These are phyloP conservation scores for Rhizomys pruinosus DNA, from an alignment of 2,113 vertebrate species.

Conservation along the genomic window DNA sequence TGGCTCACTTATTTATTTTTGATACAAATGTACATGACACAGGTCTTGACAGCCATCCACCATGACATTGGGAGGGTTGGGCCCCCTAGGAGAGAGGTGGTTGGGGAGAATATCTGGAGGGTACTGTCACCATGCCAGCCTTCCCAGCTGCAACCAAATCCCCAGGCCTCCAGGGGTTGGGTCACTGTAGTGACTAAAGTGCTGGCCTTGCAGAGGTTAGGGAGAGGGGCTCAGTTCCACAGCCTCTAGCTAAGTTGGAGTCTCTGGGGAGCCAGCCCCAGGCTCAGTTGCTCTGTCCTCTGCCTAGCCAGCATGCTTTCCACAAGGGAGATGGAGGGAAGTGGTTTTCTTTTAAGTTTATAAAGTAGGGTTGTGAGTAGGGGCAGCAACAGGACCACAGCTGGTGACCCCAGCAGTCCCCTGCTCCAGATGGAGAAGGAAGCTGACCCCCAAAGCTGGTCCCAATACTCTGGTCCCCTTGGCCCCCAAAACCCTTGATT, in stretches of 20 bases:
- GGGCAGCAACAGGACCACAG: constrained; percentile 48
- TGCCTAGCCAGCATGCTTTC: constrained; percentile 60
- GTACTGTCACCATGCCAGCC: constrained; percentile 24
- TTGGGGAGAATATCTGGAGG: constrained; percentile 43
- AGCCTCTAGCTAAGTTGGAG: constrained; percentile 61
- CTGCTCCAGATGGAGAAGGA: constrained; percentile 38
- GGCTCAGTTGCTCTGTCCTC: constrained; percentile 70
- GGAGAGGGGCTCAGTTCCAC: constrained; percentile 57
- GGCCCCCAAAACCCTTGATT: constrained; percentile 55
- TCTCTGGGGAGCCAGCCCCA: constrained; percentile 83
- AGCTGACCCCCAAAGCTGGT: not conserved
- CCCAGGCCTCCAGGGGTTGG: constrained; percentile 40
- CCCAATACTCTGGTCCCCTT: constrained; percentile 43
- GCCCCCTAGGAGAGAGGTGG: constrained; percentile 49
- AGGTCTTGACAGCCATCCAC: constrained; percentile 78
- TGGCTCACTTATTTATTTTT: constrained; percentile 90
- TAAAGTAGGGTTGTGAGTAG: not conserved
- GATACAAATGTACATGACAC: constrained; percentile 97
- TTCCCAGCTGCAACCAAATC: constrained; percentile 52
- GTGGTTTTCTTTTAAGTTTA: constrained; percentile 68
- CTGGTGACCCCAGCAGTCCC: not conserved
- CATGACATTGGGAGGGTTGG: constrained; percentile 73
- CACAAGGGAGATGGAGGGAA: constrained; percentile 54
- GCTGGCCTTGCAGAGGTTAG: constrained; percentile 65
- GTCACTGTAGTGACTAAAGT: constrained; percentile 27